Conservation (phyloP, 2,797 vertebrate genomes). For the Eulemur albifrons region DNA sequence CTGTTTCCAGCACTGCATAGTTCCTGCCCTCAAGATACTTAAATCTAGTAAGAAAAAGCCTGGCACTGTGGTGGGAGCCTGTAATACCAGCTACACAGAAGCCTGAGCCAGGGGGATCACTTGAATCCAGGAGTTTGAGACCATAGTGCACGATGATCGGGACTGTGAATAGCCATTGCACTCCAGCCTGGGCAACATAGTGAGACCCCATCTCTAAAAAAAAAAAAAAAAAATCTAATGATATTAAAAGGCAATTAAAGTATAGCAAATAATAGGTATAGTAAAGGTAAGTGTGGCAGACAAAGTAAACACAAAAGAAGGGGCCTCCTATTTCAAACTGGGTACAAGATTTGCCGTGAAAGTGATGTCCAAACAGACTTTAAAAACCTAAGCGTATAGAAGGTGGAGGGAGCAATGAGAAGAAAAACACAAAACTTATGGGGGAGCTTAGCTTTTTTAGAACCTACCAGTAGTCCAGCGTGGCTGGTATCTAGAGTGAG, state of each 20-base stretch:
- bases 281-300: not conserved
- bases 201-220: not conserved
- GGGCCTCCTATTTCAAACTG: fast-evolving
- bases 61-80: not conserved
- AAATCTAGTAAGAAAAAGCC: not conserved
- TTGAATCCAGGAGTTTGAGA: not conserved
- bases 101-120: not conserved
- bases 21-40: not conserved
- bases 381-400: not conserved
- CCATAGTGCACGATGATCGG: no score
- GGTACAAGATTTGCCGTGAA: not conserved
- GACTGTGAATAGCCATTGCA: not conserved
- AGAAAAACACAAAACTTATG: not conserved
- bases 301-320: not conserved
- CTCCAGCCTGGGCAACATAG: not conserved
- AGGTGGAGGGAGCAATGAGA: not conserved
- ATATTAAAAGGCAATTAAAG: not conserved
- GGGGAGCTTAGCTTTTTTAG: not conserved
- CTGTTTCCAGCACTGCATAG: fast-evolving
- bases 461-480: not conserved
- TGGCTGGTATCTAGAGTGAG: not conserved
- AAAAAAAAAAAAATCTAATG: not conserved
- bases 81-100: not conserved
- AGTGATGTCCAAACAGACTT: not conserved
- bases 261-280: not conserved